These are phyloP conservation scores for Mermis nigrescens DNA, from an alignment of 2,888 invertebrate species.

Conservation along the genomic window DNA sequence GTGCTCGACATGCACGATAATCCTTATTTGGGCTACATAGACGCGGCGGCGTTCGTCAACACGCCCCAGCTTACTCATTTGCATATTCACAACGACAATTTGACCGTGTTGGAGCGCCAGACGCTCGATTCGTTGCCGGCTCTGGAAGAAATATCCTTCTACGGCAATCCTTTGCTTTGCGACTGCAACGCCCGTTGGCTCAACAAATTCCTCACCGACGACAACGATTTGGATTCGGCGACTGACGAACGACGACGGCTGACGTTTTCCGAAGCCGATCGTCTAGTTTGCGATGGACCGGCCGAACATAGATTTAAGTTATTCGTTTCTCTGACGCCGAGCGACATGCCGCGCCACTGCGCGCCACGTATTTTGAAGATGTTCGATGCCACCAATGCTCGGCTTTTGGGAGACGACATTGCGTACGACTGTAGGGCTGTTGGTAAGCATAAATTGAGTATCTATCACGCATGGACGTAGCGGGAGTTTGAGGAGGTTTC, in stretches of 20 bases:
- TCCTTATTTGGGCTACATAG: constrained; percentile 32
- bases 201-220: constrained; percentile 14
- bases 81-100: constrained; percentile 34
- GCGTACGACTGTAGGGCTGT: constrained; percentile 35
- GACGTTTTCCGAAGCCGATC: constrained; percentile 24
- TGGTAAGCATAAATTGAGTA: too few species aligned
- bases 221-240: too few species aligned
- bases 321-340: constrained; percentile 22
- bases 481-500: too few species aligned
- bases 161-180: constrained; percentile 36
- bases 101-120: constrained; percentile 28
- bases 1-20: constrained; percentile 34
- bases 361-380: constrained; percentile 22
- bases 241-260: constrained; percentile 12
- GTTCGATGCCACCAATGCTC: constrained; percentile 24
- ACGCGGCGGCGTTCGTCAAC: constrained; percentile 33
- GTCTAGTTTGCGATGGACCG: constrained; percentile 31
- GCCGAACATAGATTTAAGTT: constrained; percentile 19
- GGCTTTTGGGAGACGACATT: constrained; percentile 31
- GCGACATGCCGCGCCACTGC: constrained; percentile 20
- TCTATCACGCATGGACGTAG: too few species aligned
- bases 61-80: constrained; percentile 31
- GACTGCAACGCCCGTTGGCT: constrained; percentile 36
- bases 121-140: constrained; percentile 27
- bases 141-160: constrained; percentile 30